Conservation (phyloP, 2,888 invertebrate genomes). For the Apamea anceps region DNA sequence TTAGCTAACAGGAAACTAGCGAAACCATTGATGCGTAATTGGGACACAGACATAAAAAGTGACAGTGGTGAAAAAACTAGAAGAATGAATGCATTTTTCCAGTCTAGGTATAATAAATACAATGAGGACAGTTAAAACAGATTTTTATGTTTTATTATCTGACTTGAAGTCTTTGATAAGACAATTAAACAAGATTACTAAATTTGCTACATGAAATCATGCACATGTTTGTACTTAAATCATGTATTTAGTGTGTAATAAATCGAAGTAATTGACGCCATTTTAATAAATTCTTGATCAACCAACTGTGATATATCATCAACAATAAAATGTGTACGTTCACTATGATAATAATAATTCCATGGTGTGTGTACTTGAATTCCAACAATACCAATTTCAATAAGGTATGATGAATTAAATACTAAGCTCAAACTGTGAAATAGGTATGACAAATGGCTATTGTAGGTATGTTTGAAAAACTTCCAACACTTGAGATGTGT, state of each 20-base stretch:
- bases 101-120: not conserved
- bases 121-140: not conserved
- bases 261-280: not conserved
- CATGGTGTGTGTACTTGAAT: not conserved
- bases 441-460: not conserved
- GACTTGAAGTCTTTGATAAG: constrained; percentile 27
- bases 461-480: not conserved
- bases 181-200: constrained; percentile 34
- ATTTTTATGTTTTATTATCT: not conserved
- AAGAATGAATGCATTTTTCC: constrained; percentile 26
- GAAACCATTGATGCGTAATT: constrained; percentile 51
- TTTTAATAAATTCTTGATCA: not conserved
- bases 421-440: not conserved
- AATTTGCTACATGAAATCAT: constrained; percentile 14
- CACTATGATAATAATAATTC: not conserved
- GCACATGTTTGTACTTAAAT: not conserved
- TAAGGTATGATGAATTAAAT: not conserved
- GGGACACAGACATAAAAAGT: constrained; percentile 36
- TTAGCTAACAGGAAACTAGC: constrained; percentile 52
- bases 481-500: not conserved
- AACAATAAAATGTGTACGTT: not conserved
- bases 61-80: constrained; percentile 9
- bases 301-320: not conserved
- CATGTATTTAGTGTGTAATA: not conserved
- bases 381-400: not conserved